phyloP scores from a whole-genome alignment of 2,797 vertebrate genomes.

The Gymnothorax reevesii region DNA sequence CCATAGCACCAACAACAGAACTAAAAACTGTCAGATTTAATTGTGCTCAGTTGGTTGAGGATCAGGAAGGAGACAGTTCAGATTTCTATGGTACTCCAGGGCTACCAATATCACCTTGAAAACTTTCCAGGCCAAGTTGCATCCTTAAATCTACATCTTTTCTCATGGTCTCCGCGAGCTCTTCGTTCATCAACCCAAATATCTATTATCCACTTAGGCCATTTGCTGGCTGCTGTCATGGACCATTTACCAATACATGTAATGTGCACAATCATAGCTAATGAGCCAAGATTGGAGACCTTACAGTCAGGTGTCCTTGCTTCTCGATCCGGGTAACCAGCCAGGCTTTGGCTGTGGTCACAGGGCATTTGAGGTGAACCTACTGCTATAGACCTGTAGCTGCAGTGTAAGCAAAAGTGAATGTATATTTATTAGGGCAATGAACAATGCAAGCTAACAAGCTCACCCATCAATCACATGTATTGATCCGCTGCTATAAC shows the following conservation, averaged over 20 bases:
- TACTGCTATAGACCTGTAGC: not conserved
- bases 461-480: not conserved
- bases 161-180: not conserved
- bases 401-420: not conserved
- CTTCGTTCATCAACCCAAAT: not conserved
- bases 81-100: not conserved
- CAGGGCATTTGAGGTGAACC: not conserved
- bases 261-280: not conserved
- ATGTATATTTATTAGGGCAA: not conserved
- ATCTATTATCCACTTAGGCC: not conserved
- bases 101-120: not conserved
- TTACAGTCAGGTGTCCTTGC: not conserved
- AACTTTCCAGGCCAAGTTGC: not conserved
- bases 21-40: not conserved
- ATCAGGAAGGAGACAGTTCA: not conserved
- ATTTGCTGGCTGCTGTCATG: not conserved
- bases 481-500: not conserved
- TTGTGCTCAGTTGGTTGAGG: not conserved
- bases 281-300: not conserved
- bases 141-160: not conserved
- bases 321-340: not conserved
- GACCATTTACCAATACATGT: not conserved
- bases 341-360: not conserved
- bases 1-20: not conserved
- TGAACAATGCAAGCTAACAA: not conserved